Evolutionary conservation across 2,888 invertebrate genomes (phyloP), one percentile per base, ranked within the genome.

Genomic region (Platynereis dumerilii): DNA sequence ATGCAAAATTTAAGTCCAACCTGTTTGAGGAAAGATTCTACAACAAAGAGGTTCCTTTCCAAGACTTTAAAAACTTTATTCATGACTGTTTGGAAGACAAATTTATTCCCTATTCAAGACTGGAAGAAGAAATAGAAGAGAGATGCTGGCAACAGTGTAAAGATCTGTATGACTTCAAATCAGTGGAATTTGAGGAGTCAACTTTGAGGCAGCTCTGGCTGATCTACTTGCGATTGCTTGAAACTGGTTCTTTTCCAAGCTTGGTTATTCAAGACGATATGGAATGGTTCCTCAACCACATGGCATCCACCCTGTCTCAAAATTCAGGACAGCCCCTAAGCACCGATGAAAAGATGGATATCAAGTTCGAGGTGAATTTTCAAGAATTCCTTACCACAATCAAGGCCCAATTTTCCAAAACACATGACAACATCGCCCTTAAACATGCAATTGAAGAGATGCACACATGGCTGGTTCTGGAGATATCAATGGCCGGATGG

Each of bases 401-500:
- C 1, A 15, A 28, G 7, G 39, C 29, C 2, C 53, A 54, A 24
- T 34, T 27, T 54, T 53, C 39, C 54, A 39, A 7, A 7, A 61
- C 39, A 42, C 2, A 26, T 2, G n/a, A 27, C 34, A 10, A 54
- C 22, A 58, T 39, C 5, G 34, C 45, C n/a, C 22, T 65, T 1
- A 27, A 12, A 1, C 45, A 60, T 15, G 54, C 60, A n/a, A 64
- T 70, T 12, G 66, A 68, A n/a, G 69, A 70, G n/a, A 48, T 72
- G 2, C 53, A 69, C 39, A 48, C 39, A 22, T 70, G 69, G 71
- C 60, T 72, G n/a, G 71, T 72, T 2, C 44, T 53, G 45, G 72
- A 71, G 29, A 60, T 71, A n/a, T 48, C 67, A 1, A 68, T 64
- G 62, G 57, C 64, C 15, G 71, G 69, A 3, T 71, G 69, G 68